Evolutionary conservation across 2,888 invertebrate genomes (phyloP).

Genomic region (Abscondita cerata): DNA sequence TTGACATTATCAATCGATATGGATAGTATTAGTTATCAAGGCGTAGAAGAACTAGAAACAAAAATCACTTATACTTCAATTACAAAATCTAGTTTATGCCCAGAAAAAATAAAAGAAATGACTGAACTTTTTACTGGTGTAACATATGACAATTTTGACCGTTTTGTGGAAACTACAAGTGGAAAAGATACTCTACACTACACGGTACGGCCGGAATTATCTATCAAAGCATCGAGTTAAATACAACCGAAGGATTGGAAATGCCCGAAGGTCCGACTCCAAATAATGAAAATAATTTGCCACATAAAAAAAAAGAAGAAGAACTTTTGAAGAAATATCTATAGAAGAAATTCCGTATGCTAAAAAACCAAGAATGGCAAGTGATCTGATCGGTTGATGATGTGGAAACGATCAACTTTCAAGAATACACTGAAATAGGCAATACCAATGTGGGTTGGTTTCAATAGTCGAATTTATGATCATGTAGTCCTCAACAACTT

Average conservation of each 20-base stretch:
- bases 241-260: no score
- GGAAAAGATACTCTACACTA: constrained; percentile 35
- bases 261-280: no score
- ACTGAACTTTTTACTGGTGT: constrained; percentile 39
- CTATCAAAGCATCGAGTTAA: constrained; percentile 15
- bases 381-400: neutral
- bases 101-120: constrained; percentile 35
- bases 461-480: neutral
- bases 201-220: constrained; percentile 32
- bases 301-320: constrained; percentile 1
- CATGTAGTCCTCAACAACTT: neutral
- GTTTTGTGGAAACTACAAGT: constrained; percentile 19
- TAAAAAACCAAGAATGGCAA: constrained; percentile 2
- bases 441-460: neutral
- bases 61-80: constrained; percentile 42
- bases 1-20: constrained; percentile 45
- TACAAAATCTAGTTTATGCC: constrained; percentile 37
- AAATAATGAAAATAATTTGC: neutral
- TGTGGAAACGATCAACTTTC: neutral
- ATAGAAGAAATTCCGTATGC: neutral
- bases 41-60: constrained; percentile 51
- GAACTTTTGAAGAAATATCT: neutral
- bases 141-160: constrained; percentile 30
- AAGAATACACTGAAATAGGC: neutral
- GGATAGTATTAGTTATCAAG: constrained; percentile 47